Conservation (phyloP, 2,888 invertebrate species). For the Lapara coniferarum region DNA sequence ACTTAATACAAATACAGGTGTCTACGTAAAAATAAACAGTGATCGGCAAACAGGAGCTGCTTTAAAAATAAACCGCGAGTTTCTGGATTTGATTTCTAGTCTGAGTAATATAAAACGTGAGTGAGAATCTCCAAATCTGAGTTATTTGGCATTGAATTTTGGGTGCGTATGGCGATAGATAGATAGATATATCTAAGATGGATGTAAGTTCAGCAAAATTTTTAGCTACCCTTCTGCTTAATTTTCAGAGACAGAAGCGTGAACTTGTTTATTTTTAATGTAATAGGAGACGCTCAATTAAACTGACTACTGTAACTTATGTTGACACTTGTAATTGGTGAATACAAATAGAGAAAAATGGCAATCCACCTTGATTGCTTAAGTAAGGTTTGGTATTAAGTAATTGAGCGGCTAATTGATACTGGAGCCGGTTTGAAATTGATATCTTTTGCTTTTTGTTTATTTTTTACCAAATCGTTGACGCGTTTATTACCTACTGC, state of each 20-base stretch:
- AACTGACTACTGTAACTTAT: not conserved
- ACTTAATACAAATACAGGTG: not conserved
- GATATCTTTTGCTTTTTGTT: constrained; percentile 16
- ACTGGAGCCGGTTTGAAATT: constrained; percentile 4
- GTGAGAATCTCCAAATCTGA: too few species aligned
- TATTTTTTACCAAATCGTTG: not conserved
- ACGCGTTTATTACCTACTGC: not conserved
- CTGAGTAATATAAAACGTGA: too few species aligned
- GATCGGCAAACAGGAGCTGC: too few species aligned
- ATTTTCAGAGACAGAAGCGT: too few species aligned
- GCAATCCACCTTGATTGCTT: constrained; percentile 14
- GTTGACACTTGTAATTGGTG: constrained; percentile 16
- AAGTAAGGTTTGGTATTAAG: constrained; percentile 19
- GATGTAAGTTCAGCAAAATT: too few species aligned
- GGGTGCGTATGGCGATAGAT: too few species aligned
- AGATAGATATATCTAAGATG: too few species aligned
- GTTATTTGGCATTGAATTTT: too few species aligned
- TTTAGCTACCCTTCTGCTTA: too few species aligned
- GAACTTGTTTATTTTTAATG: not conserved
- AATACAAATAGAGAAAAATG: constrained; percentile 22
- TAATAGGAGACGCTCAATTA: constrained; percentile 7
- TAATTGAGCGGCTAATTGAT: constrained; percentile 15
- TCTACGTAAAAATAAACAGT: too few species aligned
- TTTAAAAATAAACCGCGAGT: too few species aligned
- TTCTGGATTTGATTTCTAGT: too few species aligned